Base-by-base conservation (phyloP, 2,113 vertebrate species). In the Budorcas taxicolor region DNA sequence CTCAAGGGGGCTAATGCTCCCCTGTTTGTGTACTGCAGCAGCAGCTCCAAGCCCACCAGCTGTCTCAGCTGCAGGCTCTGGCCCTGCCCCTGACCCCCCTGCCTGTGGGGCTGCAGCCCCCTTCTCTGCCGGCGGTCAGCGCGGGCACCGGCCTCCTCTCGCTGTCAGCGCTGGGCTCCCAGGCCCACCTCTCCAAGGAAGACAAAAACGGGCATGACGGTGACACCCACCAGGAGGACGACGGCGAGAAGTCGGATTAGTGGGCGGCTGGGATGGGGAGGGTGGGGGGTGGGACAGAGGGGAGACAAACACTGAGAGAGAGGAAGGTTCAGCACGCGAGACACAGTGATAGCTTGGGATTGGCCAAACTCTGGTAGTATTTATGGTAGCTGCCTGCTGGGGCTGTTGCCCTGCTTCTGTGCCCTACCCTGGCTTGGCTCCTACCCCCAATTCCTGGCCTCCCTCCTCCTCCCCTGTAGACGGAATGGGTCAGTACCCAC, bases 41-140 rank as follows among this genome's bases (percentile, higher is more conserved):
- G 99, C 99, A 99, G 99, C 99, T 99, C 96, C 99, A 99, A 97
- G 99, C 99, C 88, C 99, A 99, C 93, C 99, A 99, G 99, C 99
- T 99, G 97, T 99, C 99, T 2, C 99, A 99, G 99, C 99, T 99
- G 83, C 99, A 99, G 99, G 99, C 99, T 27, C 99, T 99, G 92
- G 99, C 99, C 25, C 99, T 99, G 98, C 99, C 99, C 2, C 99
- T 99, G 99, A 99, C 99, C 50, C 99, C 99, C 0, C 99, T 99
- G 57, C 99, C 99, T 0, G 99, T 99, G 98, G 99, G 99, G 55
- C 99, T 99, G 57, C 99, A 99, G 97, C 99, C 99, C 0, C 99
- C 99, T 0, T 98, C 99, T 1, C 98, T 99, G 96, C 99, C 99
- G 0, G 99, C 99, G 0, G 99, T 99, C 97, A 99, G 99, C 71